Evolutionary conservation across 2,888 invertebrate species (phyloP).

Genomic region (Melinopterus prodromus): DNA sequence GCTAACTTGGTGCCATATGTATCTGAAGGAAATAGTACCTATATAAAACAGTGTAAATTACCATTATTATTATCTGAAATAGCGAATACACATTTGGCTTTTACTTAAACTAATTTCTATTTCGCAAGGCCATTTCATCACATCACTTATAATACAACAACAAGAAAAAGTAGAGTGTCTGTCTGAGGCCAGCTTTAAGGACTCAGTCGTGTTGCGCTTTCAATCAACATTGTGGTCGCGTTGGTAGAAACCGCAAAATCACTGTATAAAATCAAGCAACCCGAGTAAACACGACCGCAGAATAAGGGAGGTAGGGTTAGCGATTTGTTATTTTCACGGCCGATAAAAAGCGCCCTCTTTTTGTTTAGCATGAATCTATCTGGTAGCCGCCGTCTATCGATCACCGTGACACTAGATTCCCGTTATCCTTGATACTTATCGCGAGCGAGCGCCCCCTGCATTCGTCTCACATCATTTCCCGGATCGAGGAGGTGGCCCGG

Average conservation of each 20-base stretch:
- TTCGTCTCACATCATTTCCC: slow-evolving; percentile 55
- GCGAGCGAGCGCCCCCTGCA: slow-evolving; percentile 49
- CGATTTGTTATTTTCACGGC: slow-evolving; percentile 54
- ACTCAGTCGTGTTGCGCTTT: not conserved
- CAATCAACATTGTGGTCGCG: not conserved
- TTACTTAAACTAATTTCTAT: too few relatives aligned
- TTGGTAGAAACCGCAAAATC: slow-evolving; percentile 34
- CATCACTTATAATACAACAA: too few relatives aligned
- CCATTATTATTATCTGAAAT: too few relatives aligned
- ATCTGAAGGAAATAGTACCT: too few relatives aligned
- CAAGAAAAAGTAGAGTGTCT: not conserved
- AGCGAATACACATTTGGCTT: too few relatives aligned
- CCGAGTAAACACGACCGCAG: slow-evolving; percentile 31
- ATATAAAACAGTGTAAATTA: too few relatives aligned
- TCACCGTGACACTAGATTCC: slow-evolving; percentile 59
- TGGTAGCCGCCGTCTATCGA: slow-evolving; percentile 55
- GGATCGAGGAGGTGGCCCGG: not conserved
- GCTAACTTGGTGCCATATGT: too few relatives aligned
- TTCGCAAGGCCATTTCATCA: too few relatives aligned
- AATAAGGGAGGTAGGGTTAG: slow-evolving; percentile 33
- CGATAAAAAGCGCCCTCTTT: slow-evolving; percentile 57
- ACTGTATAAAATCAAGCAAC: slow-evolving; percentile 28
- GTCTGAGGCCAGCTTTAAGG: not conserved
- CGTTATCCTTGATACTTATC: slow-evolving; percentile 60
- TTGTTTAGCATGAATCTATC: slow-evolving; percentile 58